Conservation (phyloP, 2,797 vertebrate genomes). For the Notolabrus celidotus region DNA sequence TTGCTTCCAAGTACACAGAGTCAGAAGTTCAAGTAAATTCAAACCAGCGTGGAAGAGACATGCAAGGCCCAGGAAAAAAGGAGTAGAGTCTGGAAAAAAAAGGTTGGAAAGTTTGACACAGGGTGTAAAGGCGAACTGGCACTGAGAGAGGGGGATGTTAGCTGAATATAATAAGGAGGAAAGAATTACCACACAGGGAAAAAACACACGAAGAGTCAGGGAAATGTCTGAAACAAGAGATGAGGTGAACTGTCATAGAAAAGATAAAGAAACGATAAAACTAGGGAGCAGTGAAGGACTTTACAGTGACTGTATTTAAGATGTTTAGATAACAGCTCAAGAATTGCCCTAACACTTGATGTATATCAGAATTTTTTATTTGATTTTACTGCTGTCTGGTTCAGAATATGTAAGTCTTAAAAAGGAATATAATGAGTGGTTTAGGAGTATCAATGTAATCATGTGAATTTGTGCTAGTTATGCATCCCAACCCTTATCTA, state of each 20-base stretch:
- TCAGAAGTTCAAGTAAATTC: too few species aligned
- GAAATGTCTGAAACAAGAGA: neutral
- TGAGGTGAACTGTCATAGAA: neutral
- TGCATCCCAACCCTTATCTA: neutral
- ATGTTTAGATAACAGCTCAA: too few species aligned
- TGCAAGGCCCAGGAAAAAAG: neutral
- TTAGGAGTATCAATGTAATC: neutral
- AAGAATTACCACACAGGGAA: neutral
- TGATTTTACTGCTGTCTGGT: too few species aligned
- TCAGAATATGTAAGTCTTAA: neutral
- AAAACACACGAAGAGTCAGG: neutral
- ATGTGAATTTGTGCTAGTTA: neutral
- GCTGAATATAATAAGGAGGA: neutral
- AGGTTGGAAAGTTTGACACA: neutral
- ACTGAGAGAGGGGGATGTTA: neutral
- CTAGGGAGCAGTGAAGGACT: neutral
- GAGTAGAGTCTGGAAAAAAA: neutral
- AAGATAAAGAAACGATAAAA: neutral
- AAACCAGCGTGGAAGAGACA: neutral
- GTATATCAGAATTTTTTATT: too few species aligned
- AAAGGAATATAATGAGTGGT: neutral
- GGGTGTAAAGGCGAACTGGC: neutral
- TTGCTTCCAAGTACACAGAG: too few species aligned
- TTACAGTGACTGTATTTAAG: too few species aligned
- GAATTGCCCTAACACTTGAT: too few species aligned